Evolutionary conservation across 2,888 invertebrate species (phyloP), one percentile per base, ranked within the genome.

Genomic region (Sarcophaga carnaria): DNA sequence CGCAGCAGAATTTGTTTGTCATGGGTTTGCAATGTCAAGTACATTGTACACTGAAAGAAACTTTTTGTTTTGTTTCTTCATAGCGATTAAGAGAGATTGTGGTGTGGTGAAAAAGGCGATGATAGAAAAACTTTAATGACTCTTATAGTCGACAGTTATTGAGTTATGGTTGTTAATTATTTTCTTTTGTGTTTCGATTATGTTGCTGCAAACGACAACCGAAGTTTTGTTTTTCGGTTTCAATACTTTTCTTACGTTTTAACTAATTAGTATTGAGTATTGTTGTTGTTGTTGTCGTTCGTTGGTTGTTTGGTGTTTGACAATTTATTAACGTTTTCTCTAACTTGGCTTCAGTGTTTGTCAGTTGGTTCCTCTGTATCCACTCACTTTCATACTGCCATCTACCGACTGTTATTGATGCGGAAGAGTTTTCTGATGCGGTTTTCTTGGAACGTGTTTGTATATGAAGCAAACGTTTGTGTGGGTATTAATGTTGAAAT

Each of bases 361-460:
- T 54, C 54, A 17, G 14, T n/a, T 54, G 27, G 37, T 20, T 10
- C 37, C 37, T 37, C 37, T 37, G 8, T 37, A 72, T 25, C 37
- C 22, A 45, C 22, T n/a, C 17, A 12, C 27, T 8, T 22, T 25
- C 54, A 14, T 63, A n/a, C 25, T 14, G 37, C 27, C 22, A 70
- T 70, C 14, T 49, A n/a, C 20, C 4, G 22, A 62, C 37, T 71
- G 14, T 47, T 64, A 60, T 76, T 77, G 47, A 77, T 60, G 78
- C 83, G 83, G 83, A 83, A 83, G 83, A 79, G 79, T 79, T 83
- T 83, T 54, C 59, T 75, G 63, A 69, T 79, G 79, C 74, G 74
- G 74, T 79, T 79, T 63, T 63, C n/a, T 76, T 20, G 22, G 25
- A 64, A 14, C 14, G 27, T 64, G 17, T 54, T 54, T 14, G 14